A percentile compares a stretch with the other conserved stretches of the same genome.
Evolutionary conservation across 2,797 vertebrate species (phyloP).

Genomic region (Nannoperca obscura): DNA sequence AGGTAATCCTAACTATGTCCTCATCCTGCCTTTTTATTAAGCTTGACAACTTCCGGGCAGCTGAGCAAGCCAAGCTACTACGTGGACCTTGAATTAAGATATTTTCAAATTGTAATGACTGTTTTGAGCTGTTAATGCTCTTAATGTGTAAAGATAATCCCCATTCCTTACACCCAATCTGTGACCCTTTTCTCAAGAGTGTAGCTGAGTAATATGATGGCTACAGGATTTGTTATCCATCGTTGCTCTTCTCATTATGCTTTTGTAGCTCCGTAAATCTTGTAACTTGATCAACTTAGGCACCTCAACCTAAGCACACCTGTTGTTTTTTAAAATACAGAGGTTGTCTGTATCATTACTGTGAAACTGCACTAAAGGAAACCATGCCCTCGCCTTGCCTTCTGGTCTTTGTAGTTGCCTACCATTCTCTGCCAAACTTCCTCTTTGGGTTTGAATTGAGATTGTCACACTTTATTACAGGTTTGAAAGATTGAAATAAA

Average conservation of each 20-base stretch:
- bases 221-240: constrained; percentile 3
- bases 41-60: background rate
- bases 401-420: constrained; percentile 74
- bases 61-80: background rate
- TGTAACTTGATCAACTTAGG: constrained; percentile 16
- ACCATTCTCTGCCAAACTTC: constrained; percentile 72
- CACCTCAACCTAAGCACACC: constrained; percentile 45
- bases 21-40: background rate
- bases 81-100: background rate
- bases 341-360: constrained; percentile 61
- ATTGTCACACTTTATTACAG: constrained; percentile 76
- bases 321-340: constrained; percentile 35
- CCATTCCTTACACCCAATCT: background rate
- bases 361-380: constrained; percentile 70
- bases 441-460: constrained; percentile 68
- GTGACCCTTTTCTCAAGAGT: background rate
- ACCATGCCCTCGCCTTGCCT: constrained; percentile 71
- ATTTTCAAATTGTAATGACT: constrained; percentile 17
- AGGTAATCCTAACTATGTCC: background rate
- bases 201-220: background rate
- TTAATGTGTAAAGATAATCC: background rate
- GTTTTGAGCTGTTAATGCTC: constrained; percentile 28
- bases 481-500: constrained; percentile 79
- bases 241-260: constrained; percentile 21
- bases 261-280: constrained; percentile 34